Base-by-base conservation (phyloP, 2,797 vertebrate species). In the Rhabdophis nuchalis region DNA sequence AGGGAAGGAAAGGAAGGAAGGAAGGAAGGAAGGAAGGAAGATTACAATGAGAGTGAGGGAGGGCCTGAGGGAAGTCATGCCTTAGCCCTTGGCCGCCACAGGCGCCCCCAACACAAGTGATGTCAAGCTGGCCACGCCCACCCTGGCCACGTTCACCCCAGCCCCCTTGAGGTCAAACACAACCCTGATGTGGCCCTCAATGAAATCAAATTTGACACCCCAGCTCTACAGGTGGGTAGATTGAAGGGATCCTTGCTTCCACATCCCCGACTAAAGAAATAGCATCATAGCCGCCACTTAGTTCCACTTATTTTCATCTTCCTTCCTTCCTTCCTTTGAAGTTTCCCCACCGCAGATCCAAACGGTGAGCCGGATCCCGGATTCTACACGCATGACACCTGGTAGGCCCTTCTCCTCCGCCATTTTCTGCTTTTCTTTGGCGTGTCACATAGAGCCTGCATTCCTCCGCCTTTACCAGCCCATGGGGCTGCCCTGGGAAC, bases 341-440 rank as follows among this genome's bases (percentile, higher is more conserved):
- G 91, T 88, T 32, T 93, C 93, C 11, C 93, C 91, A 0, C 88
- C 93, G 5, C 93, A 93, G 88, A 90, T 90, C 88, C 91, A 89
- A 46, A 25, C 72, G 0, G 93, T 91, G 25, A 29, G 72, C 14
- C 90, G 93, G 50, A 91, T 90, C 27, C 61, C 89, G 10, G 92
- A 94, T 41, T 92, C 93, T 6, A 90, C 93, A 56, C 91, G 93
- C 5, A 32, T 92, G 3, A 57, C 91, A 12, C 91, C 93, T 88
- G 93, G 93, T 93, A 88, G 4, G 4, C 53, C 36, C 14, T 11
- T 41, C 1, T 8, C 29, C 6, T 29, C 32, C 5, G 1, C 4
- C 3, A 2, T 1, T 41, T 86, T 18, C 57, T 89, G 25, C 3
- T 52, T 86, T 23, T 5, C 72, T 77, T 41, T 41, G 36, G 72